Base-by-base conservation (phyloP, 2,888 invertebrate genomes). In the Baronia brevicornis region DNA sequence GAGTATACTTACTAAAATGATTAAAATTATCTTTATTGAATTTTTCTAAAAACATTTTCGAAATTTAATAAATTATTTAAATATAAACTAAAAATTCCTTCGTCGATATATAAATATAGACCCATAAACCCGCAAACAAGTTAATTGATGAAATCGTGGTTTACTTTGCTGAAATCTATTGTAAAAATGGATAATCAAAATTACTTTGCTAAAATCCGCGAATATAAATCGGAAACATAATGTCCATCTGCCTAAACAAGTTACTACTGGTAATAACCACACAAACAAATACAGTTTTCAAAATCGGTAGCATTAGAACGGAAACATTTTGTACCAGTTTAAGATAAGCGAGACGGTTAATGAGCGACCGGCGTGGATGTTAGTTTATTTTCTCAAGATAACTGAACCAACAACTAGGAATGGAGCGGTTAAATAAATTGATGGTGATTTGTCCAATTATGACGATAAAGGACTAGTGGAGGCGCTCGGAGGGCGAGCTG, bases 361-460 rank as follows among this genome's bases (percentile, higher is more conserved):
- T 46, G 45, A 46, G 41, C 31, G 27, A 22, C 19, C 32, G 24
- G 48, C 54, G 57, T 60, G 54, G 60, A 64, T 55, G 54, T 51
- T 46, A 46, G 53, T 60, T 60, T 61, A 65, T 69, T 68, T 61
- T 51, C 56, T 68, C 52, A 55, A 66, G 68, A 72, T 69, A 70
- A 60, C 58, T 54, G 47, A 53, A 44, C 40, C 28, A 36, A 44
- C 44, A 45, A 40, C 36, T 41, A 47, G 43, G 47, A 54, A 54
- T 54, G 43, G 43, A 40, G 39, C 45, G 42, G 49, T 51, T 49
- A 56, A 54, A 61, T 62, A 63, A 73, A 74, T 71, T 72, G 72
- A 65, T 61, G 69, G 70, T 65, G 70, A 72, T 71, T 75, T 61
- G 69, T 72, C 60, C 72, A 73, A 78, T 78, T 74, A 74, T 60